Base-by-base conservation (phyloP, 2,888 invertebrate species). In the Drosophila buzzatii region DNA sequence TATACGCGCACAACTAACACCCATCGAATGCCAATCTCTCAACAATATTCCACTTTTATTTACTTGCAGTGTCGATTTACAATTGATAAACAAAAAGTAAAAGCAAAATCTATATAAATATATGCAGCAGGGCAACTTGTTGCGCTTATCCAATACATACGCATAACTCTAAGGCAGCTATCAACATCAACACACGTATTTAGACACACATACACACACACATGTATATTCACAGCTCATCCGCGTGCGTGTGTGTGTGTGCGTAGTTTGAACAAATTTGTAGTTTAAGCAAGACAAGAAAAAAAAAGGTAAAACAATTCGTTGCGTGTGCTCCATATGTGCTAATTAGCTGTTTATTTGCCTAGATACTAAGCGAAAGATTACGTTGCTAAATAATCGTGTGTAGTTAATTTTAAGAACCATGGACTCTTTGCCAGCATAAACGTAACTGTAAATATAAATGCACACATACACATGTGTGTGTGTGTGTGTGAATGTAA, bases 21-120 rank as follows among this genome's bases (percentile, higher is more conserved):
- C 14, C 33, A 49, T 44, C 39, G 47, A 18, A 42, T 71, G 35
- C 18, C 57, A 61, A 44, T 42, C 52, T 51, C 3, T 57, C 55
- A 64, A 52, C 55, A 70, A 47, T 68, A 56, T 79, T 69, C 39
- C 70, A 57, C 53, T 76, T 70, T 76, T 77, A 67, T 88, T 59
- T 89, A 85, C 68, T 90, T 90, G 52, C 90, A 90, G 90, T 86
- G 77, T 85, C 88, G 75, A 65, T 91, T 76, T 86, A 86, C 78
- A 76, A 91, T 90, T 90, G 90, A 90, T 72, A 75, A 60, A 69
- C 44, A 64, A 52, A 49, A 69, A 67, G 52, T 51, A 62, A 62
- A 60, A 70, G 37, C 14, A 39, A 60, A 67, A 70, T 27, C 27
- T 27, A 27, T 27, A 27, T 27, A 27, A 70, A 44, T 35, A 44